Conservation (phyloP, 2,888 invertebrate species). For the Stegana nigrithorax region DNA sequence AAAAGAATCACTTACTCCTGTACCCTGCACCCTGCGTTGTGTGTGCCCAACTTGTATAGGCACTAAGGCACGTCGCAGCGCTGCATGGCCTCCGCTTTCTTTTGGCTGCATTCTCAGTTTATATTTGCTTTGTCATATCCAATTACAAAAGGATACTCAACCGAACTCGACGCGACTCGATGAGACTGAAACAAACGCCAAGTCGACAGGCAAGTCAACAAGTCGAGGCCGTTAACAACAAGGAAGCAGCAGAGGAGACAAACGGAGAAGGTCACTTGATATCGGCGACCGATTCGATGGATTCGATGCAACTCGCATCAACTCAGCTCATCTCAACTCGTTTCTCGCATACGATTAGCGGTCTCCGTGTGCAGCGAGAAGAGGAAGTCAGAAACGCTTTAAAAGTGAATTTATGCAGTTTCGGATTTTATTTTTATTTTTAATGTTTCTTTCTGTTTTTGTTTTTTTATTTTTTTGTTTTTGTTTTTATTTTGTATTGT, state of each 20-base stretch:
- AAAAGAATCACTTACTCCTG: too few relatives aligned
- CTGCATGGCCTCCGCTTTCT: neutral
- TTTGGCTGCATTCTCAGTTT: neutral
- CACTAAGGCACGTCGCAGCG: neutral
- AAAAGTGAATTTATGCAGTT: neutral
- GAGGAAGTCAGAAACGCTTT: neutral
- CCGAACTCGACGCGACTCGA: neutral
- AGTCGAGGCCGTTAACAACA: neutral
- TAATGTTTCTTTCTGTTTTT: too few relatives aligned
- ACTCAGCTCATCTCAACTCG: neutral
- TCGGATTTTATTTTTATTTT: too few relatives aligned
- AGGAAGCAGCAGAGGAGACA: neutral
- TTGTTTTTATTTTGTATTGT: too few relatives aligned
- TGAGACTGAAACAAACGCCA: too few relatives aligned
- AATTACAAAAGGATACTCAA: slow-evolving; percentile 17
- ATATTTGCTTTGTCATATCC: slow-evolving; percentile 10
- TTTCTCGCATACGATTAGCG: neutral
- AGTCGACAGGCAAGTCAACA: neutral
- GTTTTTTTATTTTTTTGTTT: too few relatives aligned
- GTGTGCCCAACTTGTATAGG: neutral
- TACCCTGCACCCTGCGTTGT: too few relatives aligned
- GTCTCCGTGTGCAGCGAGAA: neutral
- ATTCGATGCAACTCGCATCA: too few relatives aligned
- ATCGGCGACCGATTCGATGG: neutral
- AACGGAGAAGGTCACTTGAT: neutral